Evolutionary conservation across 1,140 invertebrate species (phyloP), one percentile per base, ranked within the genome.

Genomic region (Propsilocerus akamusi): DNA sequence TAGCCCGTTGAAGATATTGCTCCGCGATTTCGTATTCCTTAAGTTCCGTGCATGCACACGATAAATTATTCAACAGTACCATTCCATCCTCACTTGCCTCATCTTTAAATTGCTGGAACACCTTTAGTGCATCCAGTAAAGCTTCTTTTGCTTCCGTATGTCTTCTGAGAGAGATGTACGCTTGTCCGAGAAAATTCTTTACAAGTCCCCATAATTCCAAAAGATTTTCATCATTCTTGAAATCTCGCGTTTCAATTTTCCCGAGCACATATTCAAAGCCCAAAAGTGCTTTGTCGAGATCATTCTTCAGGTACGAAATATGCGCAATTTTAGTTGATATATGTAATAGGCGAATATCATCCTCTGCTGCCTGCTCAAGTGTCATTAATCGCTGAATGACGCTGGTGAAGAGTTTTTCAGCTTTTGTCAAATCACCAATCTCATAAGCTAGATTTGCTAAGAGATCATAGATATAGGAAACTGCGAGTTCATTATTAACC

Each of bases 381-480:
- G 71, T 59, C 53, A 90, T 67, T 28, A 89, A 67, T 55, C 81
- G 75, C 63, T 84, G 78, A 67, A 92, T 78, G 2, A 93, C 84
- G 47, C 75, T 73, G 11, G 81, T 71, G 69, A 90, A 95, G 22
- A 96, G 64, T 49, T 75, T 75, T 62, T 94, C 83, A 6, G 91
- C 87, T 67, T 91, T 92, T 53, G 76, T 68, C 57, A 80, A 78
- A 52, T 93, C 73, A 41, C 77, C 76, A 47, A 70, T 68, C 56
- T 85, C 73, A 58, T 90, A 77, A 12, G 89, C 87, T 46, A 94
- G 68, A 69, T 95, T 93, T 5, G 89, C 91, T 76, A 97, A 78
- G 5, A 89, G 58, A 71, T 95, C 90, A 61, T 84, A 92, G 51
- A 93, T 79, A 57, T 93, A 92, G 7, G 85, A 83, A 47, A 90